Percentiles rank a stretch among this genome's conserved stretches.
These are phyloP conservation scores for Apocrypta bakeri DNA, from an alignment of 1,140 invertebrate species.

Conservation along the genomic window DNA sequence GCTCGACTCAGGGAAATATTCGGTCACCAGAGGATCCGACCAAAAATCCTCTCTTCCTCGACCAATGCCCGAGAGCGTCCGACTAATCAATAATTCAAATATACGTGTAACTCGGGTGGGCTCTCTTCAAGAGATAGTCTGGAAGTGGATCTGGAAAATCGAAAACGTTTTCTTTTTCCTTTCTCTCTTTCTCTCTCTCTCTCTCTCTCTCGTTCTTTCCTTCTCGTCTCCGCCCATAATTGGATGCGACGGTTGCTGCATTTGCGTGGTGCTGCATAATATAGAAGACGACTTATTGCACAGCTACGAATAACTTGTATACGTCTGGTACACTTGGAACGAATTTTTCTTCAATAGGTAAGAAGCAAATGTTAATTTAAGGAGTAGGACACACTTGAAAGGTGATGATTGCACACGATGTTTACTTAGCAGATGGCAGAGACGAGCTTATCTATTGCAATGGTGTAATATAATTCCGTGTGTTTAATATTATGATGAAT, in stretches of 20 bases:
- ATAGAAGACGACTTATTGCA: conserved; percentile 22
- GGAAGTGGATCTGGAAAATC: conserved; percentile 30
- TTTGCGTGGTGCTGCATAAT: neutral
- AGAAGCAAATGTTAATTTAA: too few relatives aligned
- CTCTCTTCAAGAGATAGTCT: neutral
- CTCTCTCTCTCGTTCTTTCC: neutral
- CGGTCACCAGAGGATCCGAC: neutral
- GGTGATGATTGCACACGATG: neutral
- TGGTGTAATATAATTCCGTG: neutral
- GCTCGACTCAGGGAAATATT: neutral
- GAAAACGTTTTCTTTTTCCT: conserved; percentile 3
- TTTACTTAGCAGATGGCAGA: neutral
- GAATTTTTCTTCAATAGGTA: neutral
- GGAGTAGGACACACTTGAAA: too few relatives aligned
- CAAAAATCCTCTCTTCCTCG: conserved; percentile 14
- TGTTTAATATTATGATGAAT: neutral
- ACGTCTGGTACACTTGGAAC: neutral
- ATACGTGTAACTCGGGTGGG: conserved; percentile 13
- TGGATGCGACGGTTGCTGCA: conserved; percentile 35
- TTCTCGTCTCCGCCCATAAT: conserved; percentile 22
- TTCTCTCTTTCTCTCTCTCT: neutral
- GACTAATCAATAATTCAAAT: conserved; percentile 38
- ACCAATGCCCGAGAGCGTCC: conserved; percentile 1
- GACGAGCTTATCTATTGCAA: neutral
- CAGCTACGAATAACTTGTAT: neutral